Base-by-base conservation (phyloP, 64 coral and sea anemone species). In the Montipora sp. region DNA sequence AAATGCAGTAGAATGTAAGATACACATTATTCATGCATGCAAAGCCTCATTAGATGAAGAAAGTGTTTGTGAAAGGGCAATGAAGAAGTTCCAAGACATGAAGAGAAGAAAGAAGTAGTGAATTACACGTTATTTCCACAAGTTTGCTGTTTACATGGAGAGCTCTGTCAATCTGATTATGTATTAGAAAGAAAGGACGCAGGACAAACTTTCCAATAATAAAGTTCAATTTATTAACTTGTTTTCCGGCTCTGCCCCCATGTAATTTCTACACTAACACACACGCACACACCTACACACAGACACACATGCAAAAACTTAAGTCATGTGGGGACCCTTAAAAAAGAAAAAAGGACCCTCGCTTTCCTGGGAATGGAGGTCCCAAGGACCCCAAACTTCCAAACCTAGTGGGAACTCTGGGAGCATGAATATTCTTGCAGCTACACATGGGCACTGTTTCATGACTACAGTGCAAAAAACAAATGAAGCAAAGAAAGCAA, bases 1-100 rank as follows among this genome's bases (percentile, higher is more conserved):
- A 77, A 71, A 48, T 77, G 55, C 77, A 80, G 57, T 70, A 68
- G 89, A 90, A 63, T 90, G 55, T 63, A 90, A 90, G 77, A 81
- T 90, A 77, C 89, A 90, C 80, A 51, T 70, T 81, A 65, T 90
- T 59, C 89, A 90, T 90, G 77, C 89, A 79, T 90, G 75, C 59
- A 90, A 90, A 90, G 75, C 61, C 53, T 59, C 88, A 3, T 90
- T 70, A 75, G 78, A 90, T 63, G 77, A 90, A 74, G 89, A 90
- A 90, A 63, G 77, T 90, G 89, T 70, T 10, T 80, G 89, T 22
- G 58, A 90, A 66, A 90, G 89, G 89, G 58, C 89, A 90, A 58
- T 80, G 53, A 75, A 77, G 88, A 75, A 90, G 53, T 90, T 90
- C 78, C 61, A 90, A 90, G 48, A 90, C 77, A 90, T 66, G 55